These are phyloP conservation scores for Drymodes brunneopygia DNA, from an alignment of 2,113 vertebrate species.

Conservation along the genomic window DNA sequence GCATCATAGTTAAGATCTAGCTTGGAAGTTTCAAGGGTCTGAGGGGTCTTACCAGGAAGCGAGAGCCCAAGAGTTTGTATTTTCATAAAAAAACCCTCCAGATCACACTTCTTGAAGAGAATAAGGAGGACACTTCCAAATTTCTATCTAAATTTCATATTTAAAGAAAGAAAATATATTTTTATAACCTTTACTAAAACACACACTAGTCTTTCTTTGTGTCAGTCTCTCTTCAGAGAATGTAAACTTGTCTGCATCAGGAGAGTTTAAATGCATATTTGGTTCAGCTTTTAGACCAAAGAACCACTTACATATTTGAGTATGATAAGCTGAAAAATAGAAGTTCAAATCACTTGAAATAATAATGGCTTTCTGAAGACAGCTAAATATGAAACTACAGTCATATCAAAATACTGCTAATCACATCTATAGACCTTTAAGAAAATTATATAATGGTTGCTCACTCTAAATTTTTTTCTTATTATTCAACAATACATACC, in stretches of 20 bases:
- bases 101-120: background rate
- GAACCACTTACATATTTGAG: constrained; percentile 9
- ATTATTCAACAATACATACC: background rate
- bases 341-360: constrained; percentile 26
- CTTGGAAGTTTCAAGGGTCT: background rate
- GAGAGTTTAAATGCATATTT: constrained; percentile 1
- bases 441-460: background rate
- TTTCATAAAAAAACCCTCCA: background rate
- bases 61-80: background rate
- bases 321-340: constrained; percentile 11
- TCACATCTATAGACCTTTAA: background rate
- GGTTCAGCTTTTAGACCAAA: constrained; percentile 13
- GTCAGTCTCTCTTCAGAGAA: constrained; percentile 5
- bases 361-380: constrained; percentile 5
- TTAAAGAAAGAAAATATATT: background rate
- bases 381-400: background rate
- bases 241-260: background rate
- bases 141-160: background rate
- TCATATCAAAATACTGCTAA: background rate
- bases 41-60: background rate
- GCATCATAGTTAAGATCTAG: background rate
- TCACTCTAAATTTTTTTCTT: background rate
- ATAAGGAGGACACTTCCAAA: background rate
- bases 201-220: background rate
- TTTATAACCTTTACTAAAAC: background rate